Evolutionary conservation across 2,113 vertebrate genomes (phyloP), one percentile per base, ranked within the genome.

Genomic region (Melanerpes aurifrons): DNA sequence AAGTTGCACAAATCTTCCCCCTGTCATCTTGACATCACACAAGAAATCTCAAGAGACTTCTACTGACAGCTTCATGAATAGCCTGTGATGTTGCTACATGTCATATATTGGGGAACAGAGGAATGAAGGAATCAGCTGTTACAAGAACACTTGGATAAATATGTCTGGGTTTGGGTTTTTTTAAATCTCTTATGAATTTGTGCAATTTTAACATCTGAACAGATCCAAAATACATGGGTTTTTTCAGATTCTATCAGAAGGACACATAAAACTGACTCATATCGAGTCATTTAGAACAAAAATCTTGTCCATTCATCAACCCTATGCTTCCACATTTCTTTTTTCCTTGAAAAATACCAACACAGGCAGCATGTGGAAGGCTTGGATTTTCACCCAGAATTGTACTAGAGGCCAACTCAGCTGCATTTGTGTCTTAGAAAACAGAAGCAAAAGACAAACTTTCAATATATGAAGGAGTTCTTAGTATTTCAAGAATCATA

Each of bases 11-110:
- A 45, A 81, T 75, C 87, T 89, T 89, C 84, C 71, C 16, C 88
- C 76, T 93, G 53, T 79, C 84, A 79, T 84, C 56, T 56, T 80
- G 57, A 92, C 64, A 93, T 66, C 79, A 77, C 83, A 89, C 93
- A 97, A 84, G 47, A 71, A 28, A 35, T 94, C 93, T 95, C 82
- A 29, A 24, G 25, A 89, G 88, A 76, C 43, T 58, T 84, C 62
- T 45, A 53, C 50, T 87, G 86, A 95, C 85, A 95, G 69, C 69
- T 96, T 95, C 90, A 95, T 82, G 85, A 93, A 87, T 80, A 96
- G 95, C 92, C 14, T 87, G 56, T 90, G 82, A 86, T 85, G 89
- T 92, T 58, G 61, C 57, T 54, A 71, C 84, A 48, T n/a, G 74
- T 82, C 68, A 69, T 61, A 31, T 50, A 58, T 67, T 88, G 87